Base-by-base conservation (phyloP, 2,888 invertebrate species). In the Nephrotoma flavescens region DNA sequence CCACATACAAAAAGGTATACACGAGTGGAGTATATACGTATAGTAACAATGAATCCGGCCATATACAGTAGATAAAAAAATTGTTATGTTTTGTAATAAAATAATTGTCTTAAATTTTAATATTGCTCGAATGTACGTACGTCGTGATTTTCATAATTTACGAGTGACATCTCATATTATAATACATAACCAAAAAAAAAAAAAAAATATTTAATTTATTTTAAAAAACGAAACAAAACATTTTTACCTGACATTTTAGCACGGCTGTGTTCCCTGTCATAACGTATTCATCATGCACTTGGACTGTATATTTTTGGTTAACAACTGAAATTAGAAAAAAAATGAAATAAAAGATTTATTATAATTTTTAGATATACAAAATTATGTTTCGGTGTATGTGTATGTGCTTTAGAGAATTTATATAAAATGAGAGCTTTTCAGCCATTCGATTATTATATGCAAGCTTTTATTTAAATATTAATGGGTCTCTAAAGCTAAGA, bases 181-280 rank as follows among this genome's bases (percentile, higher is more conserved):
- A 44, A 6, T 1, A 44, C 44, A 57, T 57, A 57, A 0, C 0
- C 0, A 57, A 19, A 19, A 57, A 57, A n/a, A 57, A 19, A 57
- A 57, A 57, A 57, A 57, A 57, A 57, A 7, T 6, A 19, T 57
- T 57, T 57, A 47, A 47, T 47, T 47, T 83, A 83, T 84, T 41
- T 84, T 84, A 2, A 2, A 31, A 31, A 31, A 3, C 2, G 31
- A 31, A 31, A 19, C 19, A 57, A 57, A 57, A 15, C 19, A 57
- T 57, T 57, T 31, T 90, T 88, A 92, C 91, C 90, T 96, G 95
- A 92, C 98, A 98, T 90, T 96, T 95, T 88, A 98, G 93, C 88
- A 98, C 95, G 3, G 97, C 98, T 11, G 97, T 96, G 92, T 97
- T 97, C 87, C 97, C 97, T 87, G 96, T 94, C 92, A 97, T 96